Percentiles rank a stretch among this genome's conserved stretches.
phyloP scores from a whole-genome alignment of 2,797 vertebrate species.

The Siniperca scherzeri region DNA sequence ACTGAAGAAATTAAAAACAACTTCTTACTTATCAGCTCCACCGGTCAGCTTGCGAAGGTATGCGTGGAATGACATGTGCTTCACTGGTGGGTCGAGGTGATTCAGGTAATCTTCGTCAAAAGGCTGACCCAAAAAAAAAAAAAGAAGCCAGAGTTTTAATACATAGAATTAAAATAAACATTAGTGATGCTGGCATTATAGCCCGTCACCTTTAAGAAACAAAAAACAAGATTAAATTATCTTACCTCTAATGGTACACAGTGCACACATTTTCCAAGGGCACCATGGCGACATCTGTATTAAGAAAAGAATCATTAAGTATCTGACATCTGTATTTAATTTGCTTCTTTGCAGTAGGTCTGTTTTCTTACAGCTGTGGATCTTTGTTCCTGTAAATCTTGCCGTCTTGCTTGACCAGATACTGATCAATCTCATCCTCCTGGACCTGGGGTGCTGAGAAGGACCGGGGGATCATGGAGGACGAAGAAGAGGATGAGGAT shows the following conservation, averaged over 20 bases:
- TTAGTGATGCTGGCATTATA: neutral
- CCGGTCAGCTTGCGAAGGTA: constrained; percentile 99
- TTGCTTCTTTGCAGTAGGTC: neutral
- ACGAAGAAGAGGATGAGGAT: constrained; percentile 71
- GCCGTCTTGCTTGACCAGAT: constrained; percentile 95
- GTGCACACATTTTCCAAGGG: constrained; percentile 96
- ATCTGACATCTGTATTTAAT: neutral
- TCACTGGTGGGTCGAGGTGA: constrained; percentile 98
- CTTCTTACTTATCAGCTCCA: constrained; percentile 96
- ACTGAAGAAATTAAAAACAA: neutral
- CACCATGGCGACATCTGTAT: constrained; percentile 94
- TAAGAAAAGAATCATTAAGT: constrained; percentile 4
- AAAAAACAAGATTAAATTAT: neutral
- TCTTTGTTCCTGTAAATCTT: constrained; percentile 97
- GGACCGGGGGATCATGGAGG: constrained; percentile 83
- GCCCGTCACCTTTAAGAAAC: neutral
- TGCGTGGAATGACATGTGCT: constrained; percentile 99
- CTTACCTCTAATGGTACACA: constrained; percentile 98
- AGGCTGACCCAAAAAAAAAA: constrained; percentile 84
- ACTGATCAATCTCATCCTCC: constrained; percentile 97
- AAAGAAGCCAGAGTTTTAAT: constrained; percentile 13
- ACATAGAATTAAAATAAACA: neutral
- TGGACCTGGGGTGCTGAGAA: constrained; percentile 87
- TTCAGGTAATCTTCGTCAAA: constrained; percentile 99
- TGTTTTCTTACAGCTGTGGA: constrained; percentile 92